These are phyloP conservation scores for Pseudorasbora parva DNA, from an alignment of 2,113 vertebrate genomes.

Conservation along the genomic window DNA sequence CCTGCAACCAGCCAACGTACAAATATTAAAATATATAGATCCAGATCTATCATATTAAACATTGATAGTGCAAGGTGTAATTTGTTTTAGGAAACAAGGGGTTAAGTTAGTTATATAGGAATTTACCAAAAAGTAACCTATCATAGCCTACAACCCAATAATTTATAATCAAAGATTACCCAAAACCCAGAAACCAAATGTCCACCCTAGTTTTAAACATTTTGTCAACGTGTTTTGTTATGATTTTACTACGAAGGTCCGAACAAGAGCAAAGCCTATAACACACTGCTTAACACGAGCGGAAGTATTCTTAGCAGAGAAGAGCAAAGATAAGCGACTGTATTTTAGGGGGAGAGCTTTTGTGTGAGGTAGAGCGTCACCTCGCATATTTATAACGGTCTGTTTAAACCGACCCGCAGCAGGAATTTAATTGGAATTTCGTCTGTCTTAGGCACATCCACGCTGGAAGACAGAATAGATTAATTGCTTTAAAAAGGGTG, in stretches of 20 bases:
- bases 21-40: background rate
- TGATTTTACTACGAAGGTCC: conserved; percentile 41
- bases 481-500: conserved; percentile 23
- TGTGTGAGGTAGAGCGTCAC: conserved; percentile 21
- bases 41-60: background rate
- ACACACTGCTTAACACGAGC: background rate
- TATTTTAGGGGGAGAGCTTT: conserved; percentile 14
- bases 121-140: background rate
- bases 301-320: background rate
- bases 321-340: conserved; percentile 3
- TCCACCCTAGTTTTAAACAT: background rate
- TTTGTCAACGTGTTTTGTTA: conserved; percentile 47
- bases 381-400: conserved; percentile 50
- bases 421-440: conserved; percentile 72
- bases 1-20: too few relatives aligned
- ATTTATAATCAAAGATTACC: background rate
- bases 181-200: background rate
- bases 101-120: conserved; percentile 76
- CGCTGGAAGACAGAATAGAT: conserved; percentile 14
- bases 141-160: background rate
- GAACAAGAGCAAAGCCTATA: conserved; percentile 64
- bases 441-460: conserved; percentile 65
- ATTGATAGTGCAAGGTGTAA: background rate
- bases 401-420: conserved; percentile 70
- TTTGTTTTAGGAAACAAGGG: conserved; percentile 74